Evolutionary conservation across 2,888 invertebrate genomes (phyloP).

Genomic region (Drosophila incognita): DNA sequence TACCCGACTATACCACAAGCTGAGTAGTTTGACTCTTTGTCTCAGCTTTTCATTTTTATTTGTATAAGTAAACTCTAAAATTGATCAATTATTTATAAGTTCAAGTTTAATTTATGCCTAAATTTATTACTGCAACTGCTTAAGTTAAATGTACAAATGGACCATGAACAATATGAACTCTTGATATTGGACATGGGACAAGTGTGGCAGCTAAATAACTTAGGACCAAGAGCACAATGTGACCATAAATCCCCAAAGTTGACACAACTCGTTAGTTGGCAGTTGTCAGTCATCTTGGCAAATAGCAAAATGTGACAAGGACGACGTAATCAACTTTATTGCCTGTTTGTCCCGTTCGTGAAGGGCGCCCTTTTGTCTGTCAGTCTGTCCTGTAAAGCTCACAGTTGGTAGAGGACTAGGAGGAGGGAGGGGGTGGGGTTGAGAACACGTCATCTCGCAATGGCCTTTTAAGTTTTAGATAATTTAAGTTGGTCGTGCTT

Average conservation of each 20-base stretch:
- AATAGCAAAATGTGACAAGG: slow-evolving; percentile 10
- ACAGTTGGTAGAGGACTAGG: neutral
- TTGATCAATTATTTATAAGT: neutral
- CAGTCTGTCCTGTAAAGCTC: neutral
- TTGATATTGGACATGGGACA: neutral
- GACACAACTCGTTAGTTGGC: slow-evolving; percentile 6
- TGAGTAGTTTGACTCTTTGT: neutral
- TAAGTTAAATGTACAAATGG: neutral
- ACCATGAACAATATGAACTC: neutral
- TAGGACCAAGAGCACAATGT: neutral
- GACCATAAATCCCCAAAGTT: slow-evolving; percentile 9
- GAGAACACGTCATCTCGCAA: slow-evolving; percentile 50
- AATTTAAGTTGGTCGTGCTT: slow-evolving; percentile 18
- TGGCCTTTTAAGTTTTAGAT: slow-evolving; percentile 4
- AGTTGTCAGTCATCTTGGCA: slow-evolving; percentile 32
- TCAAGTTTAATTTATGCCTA: neutral
- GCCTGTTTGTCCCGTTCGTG: neutral
- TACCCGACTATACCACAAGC: neutral
- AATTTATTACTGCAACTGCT: neutral
- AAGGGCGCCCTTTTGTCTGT: slow-evolving; percentile 60
- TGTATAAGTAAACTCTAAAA: neutral
- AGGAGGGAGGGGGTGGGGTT: neutral
- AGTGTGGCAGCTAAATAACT: neutral
- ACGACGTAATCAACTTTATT: slow-evolving; percentile 36
- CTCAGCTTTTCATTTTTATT: neutral